phyloP scores from a whole-genome alignment of 2,797 vertebrate genomes.

The Lagodon rhomboides region DNA sequence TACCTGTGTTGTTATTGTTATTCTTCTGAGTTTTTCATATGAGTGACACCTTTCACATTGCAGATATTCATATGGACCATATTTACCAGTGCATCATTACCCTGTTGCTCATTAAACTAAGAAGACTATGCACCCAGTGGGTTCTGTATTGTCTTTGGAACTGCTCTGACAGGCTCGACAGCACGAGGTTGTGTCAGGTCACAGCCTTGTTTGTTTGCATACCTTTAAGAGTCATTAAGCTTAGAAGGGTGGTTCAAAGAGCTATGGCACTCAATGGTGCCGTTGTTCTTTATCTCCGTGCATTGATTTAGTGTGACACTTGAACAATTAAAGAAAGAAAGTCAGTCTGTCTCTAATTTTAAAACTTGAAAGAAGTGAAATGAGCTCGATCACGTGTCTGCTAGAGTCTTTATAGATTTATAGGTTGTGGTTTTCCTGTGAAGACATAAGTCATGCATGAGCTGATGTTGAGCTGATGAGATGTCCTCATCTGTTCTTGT shows the following conservation, averaged over 20 bases:
- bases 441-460: constrained; percentile 5
- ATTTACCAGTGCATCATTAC: background rate
- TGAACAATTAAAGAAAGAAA: background rate
- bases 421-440: constrained; percentile 24
- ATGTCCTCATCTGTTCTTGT: constrained; percentile 1
- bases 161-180: background rate
- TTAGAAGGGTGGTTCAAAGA: background rate
- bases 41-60: background rate
- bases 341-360: background rate
- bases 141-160: background rate
- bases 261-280: too few relatives aligned
- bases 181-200: constrained; percentile 11
- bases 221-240: background rate
- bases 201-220: background rate
- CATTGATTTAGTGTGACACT: constrained; percentile 3
- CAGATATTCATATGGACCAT: background rate
- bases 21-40: background rate
- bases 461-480: constrained; percentile 13
- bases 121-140: background rate
- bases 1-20: background rate
- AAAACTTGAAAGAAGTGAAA: constrained; percentile 11
- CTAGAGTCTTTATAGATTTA: constrained; percentile 17
- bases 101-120: background rate
- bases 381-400: constrained; percentile 4
- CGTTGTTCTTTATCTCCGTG: background rate